Evolutionary conservation across 1,140 invertebrate species (phyloP).

Genomic region (Delia radicum): DNA sequence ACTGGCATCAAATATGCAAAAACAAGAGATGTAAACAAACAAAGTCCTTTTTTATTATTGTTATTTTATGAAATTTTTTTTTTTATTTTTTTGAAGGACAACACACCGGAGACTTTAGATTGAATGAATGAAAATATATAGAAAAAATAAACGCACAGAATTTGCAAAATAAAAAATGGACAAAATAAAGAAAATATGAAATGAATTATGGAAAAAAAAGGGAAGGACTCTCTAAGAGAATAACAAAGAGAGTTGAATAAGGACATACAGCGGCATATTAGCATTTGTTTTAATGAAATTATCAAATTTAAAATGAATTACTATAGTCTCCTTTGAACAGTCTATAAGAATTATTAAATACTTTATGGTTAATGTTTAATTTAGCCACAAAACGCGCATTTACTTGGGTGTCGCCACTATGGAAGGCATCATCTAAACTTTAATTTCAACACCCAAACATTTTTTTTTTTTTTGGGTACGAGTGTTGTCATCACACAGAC

Average conservation of each 20-base stretch:
- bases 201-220: background rate
- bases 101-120: slow-evolving; percentile 1
- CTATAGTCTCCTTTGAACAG: background rate
- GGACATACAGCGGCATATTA: too few relatives aligned
- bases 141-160: background rate
- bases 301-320: background rate
- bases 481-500: background rate
- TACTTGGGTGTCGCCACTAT: background rate
- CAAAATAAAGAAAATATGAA: background rate
- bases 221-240: background rate
- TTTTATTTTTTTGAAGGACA: slow-evolving; percentile 15
- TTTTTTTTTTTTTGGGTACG: background rate
- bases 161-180: background rate
- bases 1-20: background rate
- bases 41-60: background rate
- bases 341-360: background rate
- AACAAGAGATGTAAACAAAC: background rate
- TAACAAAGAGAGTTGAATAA: too few relatives aligned
- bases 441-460: background rate
- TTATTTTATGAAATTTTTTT: background rate
- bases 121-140: slow-evolving; percentile 17
- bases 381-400: background rate
- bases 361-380: background rate
- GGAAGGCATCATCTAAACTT: background rate
- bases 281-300: background rate